These are phyloP conservation scores for Clavelina lepadiformis DNA, from an alignment of 23 tunicate species.

Conservation along the genomic window DNA sequence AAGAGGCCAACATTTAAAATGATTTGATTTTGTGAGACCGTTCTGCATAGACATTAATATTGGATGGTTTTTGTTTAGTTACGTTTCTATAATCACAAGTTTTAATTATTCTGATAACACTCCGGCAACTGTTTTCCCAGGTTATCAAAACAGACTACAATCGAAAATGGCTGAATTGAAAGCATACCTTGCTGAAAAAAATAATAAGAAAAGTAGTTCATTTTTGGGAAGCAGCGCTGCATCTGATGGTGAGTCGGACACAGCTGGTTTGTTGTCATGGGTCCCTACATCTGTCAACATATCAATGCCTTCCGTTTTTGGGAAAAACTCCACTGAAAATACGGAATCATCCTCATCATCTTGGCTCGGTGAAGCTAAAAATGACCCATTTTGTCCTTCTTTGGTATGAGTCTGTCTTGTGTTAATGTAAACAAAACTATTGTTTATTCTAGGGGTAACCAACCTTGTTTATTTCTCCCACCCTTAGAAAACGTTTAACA, in stretches of 20 bases:
- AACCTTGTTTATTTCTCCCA: too few relatives aligned
- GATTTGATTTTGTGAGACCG: too few relatives aligned
- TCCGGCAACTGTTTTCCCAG: too few relatives aligned
- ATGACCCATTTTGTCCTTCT: slow-evolving; percentile 89
- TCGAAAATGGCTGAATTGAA: slow-evolving; percentile 72
- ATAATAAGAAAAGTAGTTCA: slow-evolving; percentile 44
- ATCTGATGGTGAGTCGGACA: slow-evolving; percentile 41
- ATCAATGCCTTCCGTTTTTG: slow-evolving; percentile 71
- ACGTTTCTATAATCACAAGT: too few relatives aligned
- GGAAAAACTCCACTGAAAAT: slow-evolving; percentile 12
- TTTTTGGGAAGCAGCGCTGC: slow-evolving; percentile 9
- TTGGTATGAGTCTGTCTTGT: slow-evolving; percentile 33
- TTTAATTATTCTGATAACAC: too few relatives aligned
- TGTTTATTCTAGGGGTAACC: neutral
- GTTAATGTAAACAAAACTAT: too few relatives aligned
- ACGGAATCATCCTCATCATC: slow-evolving; percentile 17
- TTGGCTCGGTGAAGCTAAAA: slow-evolving; percentile 73
- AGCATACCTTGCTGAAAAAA: slow-evolving; percentile 77
- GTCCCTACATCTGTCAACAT: slow-evolving; percentile 79
- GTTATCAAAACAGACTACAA: too few relatives aligned
- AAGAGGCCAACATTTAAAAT: too few relatives aligned
- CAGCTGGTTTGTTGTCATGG: slow-evolving; percentile 67
- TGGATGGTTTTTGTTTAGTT: too few relatives aligned
- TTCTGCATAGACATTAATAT: too few relatives aligned
- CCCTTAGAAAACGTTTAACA: too few relatives aligned